These are phyloP conservation scores for Argyra leucocephala DNA, from an alignment of 2,888 invertebrate genomes.

Conservation along the genomic window DNA sequence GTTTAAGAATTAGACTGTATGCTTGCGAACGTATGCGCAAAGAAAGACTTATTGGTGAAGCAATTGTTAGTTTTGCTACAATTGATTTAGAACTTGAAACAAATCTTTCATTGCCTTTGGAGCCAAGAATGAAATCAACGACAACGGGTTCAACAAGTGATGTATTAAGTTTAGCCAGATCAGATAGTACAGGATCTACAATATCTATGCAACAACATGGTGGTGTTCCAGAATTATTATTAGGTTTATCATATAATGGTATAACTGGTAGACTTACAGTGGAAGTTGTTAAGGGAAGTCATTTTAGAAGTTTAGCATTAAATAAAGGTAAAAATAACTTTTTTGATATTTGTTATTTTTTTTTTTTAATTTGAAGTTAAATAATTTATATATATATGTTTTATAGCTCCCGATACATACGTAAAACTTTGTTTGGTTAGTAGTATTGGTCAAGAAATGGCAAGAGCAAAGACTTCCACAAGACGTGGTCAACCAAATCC, in stretches of 20 bases:
- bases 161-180: conserved; percentile 70
- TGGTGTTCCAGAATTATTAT: conserved; percentile 80
- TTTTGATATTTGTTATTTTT: too few relatives aligned
- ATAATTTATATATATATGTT: background rate
- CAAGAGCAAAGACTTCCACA: conserved; percentile 84
- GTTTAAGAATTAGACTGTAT: conserved; percentile 79
- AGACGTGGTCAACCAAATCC: conserved; percentile 90
- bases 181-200: conserved; percentile 88
- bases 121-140: conserved; percentile 55
- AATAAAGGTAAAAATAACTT: conserved; percentile 46
- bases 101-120: conserved; percentile 78
- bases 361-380: background rate
- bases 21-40: conserved; percentile 88
- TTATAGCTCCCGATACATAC: conserved; percentile 75
- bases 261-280: conserved; percentile 88
- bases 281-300: conserved; percentile 64
- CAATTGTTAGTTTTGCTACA: conserved; percentile 78
- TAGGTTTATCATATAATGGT: conserved; percentile 85
- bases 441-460: conserved; percentile 87
- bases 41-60: conserved; percentile 84
- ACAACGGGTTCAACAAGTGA: conserved; percentile 52
- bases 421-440: conserved; percentile 86
- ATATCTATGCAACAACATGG: conserved; percentile 76
- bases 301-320: conserved; percentile 63
- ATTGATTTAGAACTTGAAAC: conserved; percentile 85